Conservation (phyloP, 2,113 vertebrate species). For the Progne subis region DNA sequence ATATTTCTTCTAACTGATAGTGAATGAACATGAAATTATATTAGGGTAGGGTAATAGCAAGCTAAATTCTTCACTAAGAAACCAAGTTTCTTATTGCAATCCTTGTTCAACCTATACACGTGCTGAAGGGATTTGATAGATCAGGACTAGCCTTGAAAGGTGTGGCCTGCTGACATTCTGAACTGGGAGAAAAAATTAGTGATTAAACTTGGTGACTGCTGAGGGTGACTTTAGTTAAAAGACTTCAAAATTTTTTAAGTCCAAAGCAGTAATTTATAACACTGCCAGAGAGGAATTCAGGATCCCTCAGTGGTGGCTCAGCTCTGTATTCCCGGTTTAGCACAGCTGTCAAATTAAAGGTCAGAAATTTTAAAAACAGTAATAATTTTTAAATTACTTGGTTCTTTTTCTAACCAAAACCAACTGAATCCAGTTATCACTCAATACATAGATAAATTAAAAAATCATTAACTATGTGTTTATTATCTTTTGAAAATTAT, state of each 20-base stretch:
- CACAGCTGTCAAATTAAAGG: not conserved
- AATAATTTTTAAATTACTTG: not conserved
- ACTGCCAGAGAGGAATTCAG: not conserved
- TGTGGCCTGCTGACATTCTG: not conserved
- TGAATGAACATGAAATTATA: not conserved
- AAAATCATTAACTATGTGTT: not conserved
- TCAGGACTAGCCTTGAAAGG: not conserved
- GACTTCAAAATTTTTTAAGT: not conserved
- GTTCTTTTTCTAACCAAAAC: not conserved
- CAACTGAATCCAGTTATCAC: not conserved
- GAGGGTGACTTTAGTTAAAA: not conserved
- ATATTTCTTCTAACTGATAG: not conserved
- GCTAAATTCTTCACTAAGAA: not conserved
- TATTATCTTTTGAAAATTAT: not conserved
- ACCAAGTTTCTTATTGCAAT: not conserved
- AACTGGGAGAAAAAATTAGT: not conserved
- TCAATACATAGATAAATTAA: not conserved
- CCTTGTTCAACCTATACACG: not conserved
- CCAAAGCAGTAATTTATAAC: not conserved
- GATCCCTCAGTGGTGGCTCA: not conserved
- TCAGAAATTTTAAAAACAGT: not conserved
- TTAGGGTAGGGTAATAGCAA: not conserved
- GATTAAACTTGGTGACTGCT: not conserved
- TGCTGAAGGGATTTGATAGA: not conserved
- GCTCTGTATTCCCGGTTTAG: not conserved